Conservation (phyloP, 2,888 invertebrate genomes). For the Eilema depressum region DNA sequence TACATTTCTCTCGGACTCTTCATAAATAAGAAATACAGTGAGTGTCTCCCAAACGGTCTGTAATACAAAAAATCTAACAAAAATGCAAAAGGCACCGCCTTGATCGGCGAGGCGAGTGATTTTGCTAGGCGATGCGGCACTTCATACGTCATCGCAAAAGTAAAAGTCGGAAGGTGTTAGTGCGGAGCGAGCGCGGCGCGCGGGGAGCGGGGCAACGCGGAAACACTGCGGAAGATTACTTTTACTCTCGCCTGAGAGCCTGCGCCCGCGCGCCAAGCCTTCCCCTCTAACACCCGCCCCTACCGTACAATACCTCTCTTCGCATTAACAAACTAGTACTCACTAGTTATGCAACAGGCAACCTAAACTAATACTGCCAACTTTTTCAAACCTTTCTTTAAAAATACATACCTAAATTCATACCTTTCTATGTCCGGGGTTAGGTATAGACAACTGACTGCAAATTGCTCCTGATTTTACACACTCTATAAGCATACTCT, state of each 20-base stretch:
- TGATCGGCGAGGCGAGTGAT: conserved; percentile 22
- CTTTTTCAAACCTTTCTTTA: neutral
- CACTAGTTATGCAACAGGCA: conserved; percentile 38
- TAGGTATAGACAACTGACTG: neutral
- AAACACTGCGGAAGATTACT: conserved; percentile 78
- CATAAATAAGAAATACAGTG: conserved; percentile 2
- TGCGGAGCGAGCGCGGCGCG: conserved; percentile 29
- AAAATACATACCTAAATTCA: neutral
- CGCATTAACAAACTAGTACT: conserved; percentile 25
- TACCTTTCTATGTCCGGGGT: neutral
- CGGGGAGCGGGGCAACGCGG: conserved; percentile 60
- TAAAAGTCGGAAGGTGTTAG: conserved; percentile 78
- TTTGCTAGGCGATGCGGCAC: conserved; percentile 30
- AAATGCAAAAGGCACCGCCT: conserved; percentile 18
- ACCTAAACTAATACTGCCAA: neutral
- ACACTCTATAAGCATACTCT: no score
- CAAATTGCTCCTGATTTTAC: neutral
- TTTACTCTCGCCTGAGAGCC: conserved; percentile 73
- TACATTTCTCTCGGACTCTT: conserved; percentile 14
- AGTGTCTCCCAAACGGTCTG: conserved; percentile 12
- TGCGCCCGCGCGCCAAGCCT: conserved; percentile 44
- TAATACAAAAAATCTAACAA: conserved; percentile 17
- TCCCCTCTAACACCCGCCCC: conserved; percentile 12
- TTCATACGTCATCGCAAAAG: conserved; percentile 66
- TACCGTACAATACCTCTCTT: neutral